Evolutionary conservation across 2,797 vertebrate species (phyloP).

Genomic region (Aselliscus stoliczkanus): DNA sequence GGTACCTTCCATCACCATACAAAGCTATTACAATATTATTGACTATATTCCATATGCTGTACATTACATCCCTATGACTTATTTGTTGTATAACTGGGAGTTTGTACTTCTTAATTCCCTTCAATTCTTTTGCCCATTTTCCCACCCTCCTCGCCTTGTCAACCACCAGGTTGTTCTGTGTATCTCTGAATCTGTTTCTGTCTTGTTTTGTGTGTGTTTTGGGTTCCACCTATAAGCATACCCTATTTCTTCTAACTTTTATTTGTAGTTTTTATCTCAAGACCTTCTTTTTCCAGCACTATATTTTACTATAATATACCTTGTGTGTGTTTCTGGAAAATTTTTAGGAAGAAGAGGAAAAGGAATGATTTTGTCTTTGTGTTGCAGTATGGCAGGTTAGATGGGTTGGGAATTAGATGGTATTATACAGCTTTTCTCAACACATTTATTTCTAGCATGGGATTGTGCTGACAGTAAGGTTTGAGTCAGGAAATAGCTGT

Average conservation of each 20-base stretch:
- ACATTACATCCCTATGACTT: not conserved
- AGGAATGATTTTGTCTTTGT: not conserved
- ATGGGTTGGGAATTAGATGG: not conserved
- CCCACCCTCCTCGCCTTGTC: not conserved
- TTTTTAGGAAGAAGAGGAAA: not conserved
- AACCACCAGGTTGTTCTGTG: not conserved
- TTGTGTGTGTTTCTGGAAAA: not conserved
- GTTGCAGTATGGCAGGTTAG: not conserved
- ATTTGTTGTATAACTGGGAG: not conserved
- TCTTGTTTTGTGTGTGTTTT: not conserved
- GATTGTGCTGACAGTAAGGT: constrained; percentile 20
- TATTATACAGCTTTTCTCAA: not conserved
- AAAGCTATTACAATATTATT: not conserved
- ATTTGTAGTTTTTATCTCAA: not conserved
- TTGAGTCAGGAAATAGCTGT: constrained; percentile 47
- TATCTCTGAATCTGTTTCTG: not conserved
- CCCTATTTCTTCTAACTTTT: not conserved
- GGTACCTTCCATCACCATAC: not conserved
- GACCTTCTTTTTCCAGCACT: not conserved
- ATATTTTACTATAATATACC: not conserved
- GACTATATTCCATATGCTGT: not conserved
- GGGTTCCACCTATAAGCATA: not conserved
- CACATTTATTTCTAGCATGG: constrained; percentile 23
- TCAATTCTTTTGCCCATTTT: not conserved
- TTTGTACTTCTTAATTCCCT: not conserved